These are phyloP conservation scores for Physella acuta DNA, from an alignment of 1,140 invertebrate genomes.

Conservation along the genomic window DNA sequence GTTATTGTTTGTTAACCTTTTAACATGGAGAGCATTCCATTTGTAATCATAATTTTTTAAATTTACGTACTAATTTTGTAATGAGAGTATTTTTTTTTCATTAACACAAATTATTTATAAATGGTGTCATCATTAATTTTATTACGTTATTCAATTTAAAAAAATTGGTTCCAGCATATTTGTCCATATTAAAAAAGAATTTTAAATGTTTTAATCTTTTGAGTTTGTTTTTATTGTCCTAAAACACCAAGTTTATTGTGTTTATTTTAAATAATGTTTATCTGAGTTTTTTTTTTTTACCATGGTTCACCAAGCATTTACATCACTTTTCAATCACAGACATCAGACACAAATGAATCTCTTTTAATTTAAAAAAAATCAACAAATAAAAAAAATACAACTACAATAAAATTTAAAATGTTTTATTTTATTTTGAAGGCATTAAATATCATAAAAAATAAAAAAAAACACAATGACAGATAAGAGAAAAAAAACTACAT, in stretches of 20 bases:
- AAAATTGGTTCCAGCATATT: no score
- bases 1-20: no score
- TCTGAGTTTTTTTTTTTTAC: not conserved
- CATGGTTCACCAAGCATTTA: not conserved
- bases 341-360: no score
- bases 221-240: not conserved
- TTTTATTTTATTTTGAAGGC: not conserved
- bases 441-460: not conserved
- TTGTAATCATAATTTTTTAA: no score
- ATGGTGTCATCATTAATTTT: no score
- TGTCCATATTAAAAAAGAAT: not conserved
- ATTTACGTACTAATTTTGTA: no score
- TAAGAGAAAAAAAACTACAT: no score
- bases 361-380: no score
- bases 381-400: not conserved
- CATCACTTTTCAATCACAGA: not conserved
- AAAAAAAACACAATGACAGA: not conserved
- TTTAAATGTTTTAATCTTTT: not conserved
- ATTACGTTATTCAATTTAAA: no score
- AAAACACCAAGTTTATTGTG: not conserved
- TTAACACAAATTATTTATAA: no score
- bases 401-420: not conserved
- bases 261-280: not conserved
- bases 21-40: no score
- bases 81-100: no score